These are phyloP conservation scores for Drosophila suzukii DNA, from an alignment of 1,140 invertebrate species.

Conservation along the genomic window DNA sequence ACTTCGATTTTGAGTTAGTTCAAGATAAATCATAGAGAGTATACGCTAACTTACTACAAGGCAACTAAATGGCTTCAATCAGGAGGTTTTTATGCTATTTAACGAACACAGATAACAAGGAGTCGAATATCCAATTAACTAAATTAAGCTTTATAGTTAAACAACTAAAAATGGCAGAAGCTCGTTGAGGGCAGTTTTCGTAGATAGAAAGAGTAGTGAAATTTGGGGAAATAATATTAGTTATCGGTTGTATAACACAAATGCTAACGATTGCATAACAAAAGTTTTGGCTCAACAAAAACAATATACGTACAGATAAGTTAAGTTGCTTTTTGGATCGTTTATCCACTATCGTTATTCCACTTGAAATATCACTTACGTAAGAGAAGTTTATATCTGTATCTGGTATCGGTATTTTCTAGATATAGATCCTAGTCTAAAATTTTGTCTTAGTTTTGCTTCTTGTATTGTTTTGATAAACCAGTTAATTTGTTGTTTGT, in stretches of 20 bases:
- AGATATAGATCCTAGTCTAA: slow-evolving; percentile 70
- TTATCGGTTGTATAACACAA: slow-evolving; percentile 24
- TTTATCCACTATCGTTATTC: slow-evolving; percentile 53
- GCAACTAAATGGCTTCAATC: slow-evolving; percentile 83
- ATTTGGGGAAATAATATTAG: not conserved
- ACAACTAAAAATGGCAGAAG: slow-evolving; percentile 67
- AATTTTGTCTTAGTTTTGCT: slow-evolving; percentile 63
- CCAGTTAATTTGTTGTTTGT: slow-evolving; percentile 32
- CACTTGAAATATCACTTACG: slow-evolving; percentile 79
- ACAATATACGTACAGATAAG: slow-evolving; percentile 57
- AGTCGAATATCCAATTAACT: slow-evolving; percentile 44
- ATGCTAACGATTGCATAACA: slow-evolving; percentile 47
- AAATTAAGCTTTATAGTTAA: slow-evolving; percentile 44
- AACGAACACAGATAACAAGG: slow-evolving; percentile 44
- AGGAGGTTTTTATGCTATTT: slow-evolving; percentile 50
- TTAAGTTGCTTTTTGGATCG: slow-evolving; percentile 15
- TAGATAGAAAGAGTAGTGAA: slow-evolving; percentile 17
- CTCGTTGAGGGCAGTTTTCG: slow-evolving; percentile 58
- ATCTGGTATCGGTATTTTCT: slow-evolving; percentile 57
- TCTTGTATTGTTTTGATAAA: slow-evolving; percentile 57
- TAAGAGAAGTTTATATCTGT: slow-evolving; percentile 68
- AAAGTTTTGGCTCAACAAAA: slow-evolving; percentile 50
- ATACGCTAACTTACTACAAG: slow-evolving; percentile 80
- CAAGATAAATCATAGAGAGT: slow-evolving; percentile 59
- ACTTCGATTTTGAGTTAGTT: slow-evolving; percentile 34